phyloP scores from a whole-genome alignment of 2,113 vertebrate species.

The Glaucomys volans region DNA sequence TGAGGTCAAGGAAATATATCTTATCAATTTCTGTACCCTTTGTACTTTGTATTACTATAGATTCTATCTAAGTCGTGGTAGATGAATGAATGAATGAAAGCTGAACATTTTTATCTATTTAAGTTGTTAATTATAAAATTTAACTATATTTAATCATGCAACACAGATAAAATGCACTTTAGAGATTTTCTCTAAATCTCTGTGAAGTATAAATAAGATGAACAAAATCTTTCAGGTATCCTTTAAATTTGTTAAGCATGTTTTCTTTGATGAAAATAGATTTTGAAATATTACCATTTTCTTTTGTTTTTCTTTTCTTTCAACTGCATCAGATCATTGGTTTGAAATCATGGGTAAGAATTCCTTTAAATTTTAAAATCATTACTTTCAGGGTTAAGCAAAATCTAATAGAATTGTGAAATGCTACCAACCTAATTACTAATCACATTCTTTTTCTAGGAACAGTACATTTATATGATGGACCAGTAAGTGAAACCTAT shows the following conservation, averaged over 20 bases:
- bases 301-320: slow-evolving; percentile 63
- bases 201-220: neutral
- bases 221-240: slow-evolving; percentile 3
- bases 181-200: slow-evolving; percentile 28
- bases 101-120: neutral
- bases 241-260: slow-evolving; percentile 19
- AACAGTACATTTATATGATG: neutral
- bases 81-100: slow-evolving; percentile 1
- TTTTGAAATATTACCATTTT: slow-evolving; percentile 49
- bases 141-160: slow-evolving; percentile 33
- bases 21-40: slow-evolving; percentile 8
- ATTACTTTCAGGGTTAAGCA: neutral
- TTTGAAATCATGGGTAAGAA: slow-evolving; percentile 86
- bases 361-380: slow-evolving; percentile 37
- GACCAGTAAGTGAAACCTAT: neutral
- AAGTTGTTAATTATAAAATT: slow-evolving; percentile 49
- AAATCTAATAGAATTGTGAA: neutral
- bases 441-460: neutral
- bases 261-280: slow-evolving; percentile 48
- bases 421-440: neutral
- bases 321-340: slow-evolving; percentile 85
- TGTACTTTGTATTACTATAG: neutral
- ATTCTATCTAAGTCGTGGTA: neutral
- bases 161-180: slow-evolving; percentile 20
- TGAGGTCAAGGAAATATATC: neutral